These are phyloP conservation scores for Asteroscopus sphinx DNA, from an alignment of 2,888 invertebrate species.

Conservation along the genomic window DNA sequence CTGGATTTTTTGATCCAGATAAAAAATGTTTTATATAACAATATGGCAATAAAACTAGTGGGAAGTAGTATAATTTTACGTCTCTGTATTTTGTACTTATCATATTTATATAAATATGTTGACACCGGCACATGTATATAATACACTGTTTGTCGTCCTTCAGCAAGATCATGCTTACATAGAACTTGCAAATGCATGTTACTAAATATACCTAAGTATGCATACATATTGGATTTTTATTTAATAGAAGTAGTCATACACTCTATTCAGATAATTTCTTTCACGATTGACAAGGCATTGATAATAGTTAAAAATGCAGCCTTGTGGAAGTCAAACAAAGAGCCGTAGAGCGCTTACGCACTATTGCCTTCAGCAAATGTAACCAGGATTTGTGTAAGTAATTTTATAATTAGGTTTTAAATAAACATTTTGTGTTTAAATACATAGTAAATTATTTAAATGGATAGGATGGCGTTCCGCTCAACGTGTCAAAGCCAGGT, in stretches of 20 bases:
- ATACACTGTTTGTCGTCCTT: conserved; percentile 58
- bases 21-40: conserved; percentile 20
- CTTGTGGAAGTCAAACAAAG: conserved; percentile 9
- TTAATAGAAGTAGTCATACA: conserved; percentile 52
- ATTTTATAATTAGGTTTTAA: neutral
- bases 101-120: conserved; percentile 39
- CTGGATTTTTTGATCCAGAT: conserved; percentile 13
- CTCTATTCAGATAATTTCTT: conserved; percentile 9
- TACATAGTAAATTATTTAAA: neutral
- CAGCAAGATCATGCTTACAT: conserved; percentile 52
- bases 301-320: conserved; percentile 6
- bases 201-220: conserved; percentile 59
- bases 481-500: conserved; percentile 28
- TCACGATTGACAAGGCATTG: conserved; percentile 10
- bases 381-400: conserved; percentile 10
- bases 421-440: neutral
- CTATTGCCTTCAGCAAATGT: conserved; percentile 1
- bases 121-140: conserved; percentile 58
- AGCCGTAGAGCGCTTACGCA: conserved; percentile 28
- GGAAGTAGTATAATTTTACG: conserved; percentile 38
- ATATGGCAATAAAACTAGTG: conserved; percentile 44
- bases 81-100: conserved; percentile 46
- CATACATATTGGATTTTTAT: conserved; percentile 62
- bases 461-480: conserved; percentile 15
- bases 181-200: conserved; percentile 60